phyloP scores from a whole-genome alignment of 2,888 invertebrate species.

The Hydrotaea cyrtoneurina region DNA sequence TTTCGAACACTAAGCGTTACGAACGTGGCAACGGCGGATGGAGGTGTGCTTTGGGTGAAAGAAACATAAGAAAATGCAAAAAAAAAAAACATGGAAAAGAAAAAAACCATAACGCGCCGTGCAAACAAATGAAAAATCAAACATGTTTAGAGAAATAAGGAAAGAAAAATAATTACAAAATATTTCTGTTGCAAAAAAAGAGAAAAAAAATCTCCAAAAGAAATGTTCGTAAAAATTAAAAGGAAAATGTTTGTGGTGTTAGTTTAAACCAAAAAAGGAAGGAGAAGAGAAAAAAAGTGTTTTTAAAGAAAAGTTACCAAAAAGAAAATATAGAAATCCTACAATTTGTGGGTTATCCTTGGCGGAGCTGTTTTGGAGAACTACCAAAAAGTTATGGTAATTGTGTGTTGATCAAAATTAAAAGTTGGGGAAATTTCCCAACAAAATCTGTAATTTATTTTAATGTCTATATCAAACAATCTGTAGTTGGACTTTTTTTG shows the following conservation, averaged over 20 bases:
- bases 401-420: background rate
- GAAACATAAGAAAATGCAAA: background rate
- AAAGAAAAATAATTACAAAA: slow-evolving; percentile 10
- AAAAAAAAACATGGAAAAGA: background rate
- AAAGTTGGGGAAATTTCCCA: too few relatives aligned
- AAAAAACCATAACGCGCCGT: slow-evolving; percentile 12
- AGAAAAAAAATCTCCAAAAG: background rate
- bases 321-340: background rate
- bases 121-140: background rate
- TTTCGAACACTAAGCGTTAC: slow-evolving; percentile 55
- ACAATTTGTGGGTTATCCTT: background rate
- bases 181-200: background rate
- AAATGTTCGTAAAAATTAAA: background rate
- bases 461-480: slow-evolving; percentile 5
- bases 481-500: background rate
- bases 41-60: background rate
- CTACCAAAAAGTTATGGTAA: too few relatives aligned
- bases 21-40: slow-evolving; percentile 33
- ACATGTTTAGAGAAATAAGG: background rate
- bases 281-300: too few relatives aligned
- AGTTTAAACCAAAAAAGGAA: too few relatives aligned
- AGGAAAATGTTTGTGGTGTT: slow-evolving; percentile 20
- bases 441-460: background rate
- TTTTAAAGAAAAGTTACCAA: background rate
- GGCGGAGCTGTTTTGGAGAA: background rate